Percentiles rank a stretch among this genome's conserved stretches.
These are phyloP conservation scores for Andrena camellia DNA, from an alignment of 2,888 invertebrate genomes.

Conservation along the genomic window DNA sequence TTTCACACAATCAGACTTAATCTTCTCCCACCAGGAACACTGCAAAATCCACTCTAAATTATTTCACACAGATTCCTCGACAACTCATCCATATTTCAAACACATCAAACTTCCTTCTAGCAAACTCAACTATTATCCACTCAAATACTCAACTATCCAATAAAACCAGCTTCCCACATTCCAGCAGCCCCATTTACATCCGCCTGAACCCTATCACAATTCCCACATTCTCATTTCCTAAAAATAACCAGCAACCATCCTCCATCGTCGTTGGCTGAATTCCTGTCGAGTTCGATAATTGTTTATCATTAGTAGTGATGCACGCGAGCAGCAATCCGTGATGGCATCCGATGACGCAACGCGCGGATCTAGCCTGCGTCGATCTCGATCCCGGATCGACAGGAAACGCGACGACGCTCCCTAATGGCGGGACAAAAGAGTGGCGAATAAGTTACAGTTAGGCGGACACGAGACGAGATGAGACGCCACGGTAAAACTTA, in stretches of 20 bases:
- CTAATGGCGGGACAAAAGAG: conserved; percentile 47
- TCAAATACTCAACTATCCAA: no score
- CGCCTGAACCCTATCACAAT: no score
- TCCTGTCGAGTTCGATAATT: conserved; percentile 42
- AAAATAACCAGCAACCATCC: not conserved
- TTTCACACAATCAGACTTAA: no score
- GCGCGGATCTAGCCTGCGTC: conserved; percentile 13
- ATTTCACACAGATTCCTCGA: no score
- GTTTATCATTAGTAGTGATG: conserved; percentile 42
- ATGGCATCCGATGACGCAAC: conserved; percentile 45
- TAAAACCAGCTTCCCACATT: no score
- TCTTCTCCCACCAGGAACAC: no score
- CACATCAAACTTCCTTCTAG: no score
- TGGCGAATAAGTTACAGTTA: conserved; percentile 50
- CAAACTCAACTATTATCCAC: no score
- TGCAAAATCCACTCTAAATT: no score
- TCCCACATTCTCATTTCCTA: not conserved
- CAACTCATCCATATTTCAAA: no score
- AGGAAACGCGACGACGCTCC: conserved; percentile 50
- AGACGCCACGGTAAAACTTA: conserved; percentile 34
- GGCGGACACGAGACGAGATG: not conserved
- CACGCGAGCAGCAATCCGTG: conserved; percentile 21
- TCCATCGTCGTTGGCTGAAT: conserved; percentile 12
- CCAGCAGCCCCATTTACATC: no score
- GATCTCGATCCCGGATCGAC: conserved; percentile 38